Conservation (phyloP, 2,797 vertebrate species). For the Sternarchorhynchus goeldii region DNA sequence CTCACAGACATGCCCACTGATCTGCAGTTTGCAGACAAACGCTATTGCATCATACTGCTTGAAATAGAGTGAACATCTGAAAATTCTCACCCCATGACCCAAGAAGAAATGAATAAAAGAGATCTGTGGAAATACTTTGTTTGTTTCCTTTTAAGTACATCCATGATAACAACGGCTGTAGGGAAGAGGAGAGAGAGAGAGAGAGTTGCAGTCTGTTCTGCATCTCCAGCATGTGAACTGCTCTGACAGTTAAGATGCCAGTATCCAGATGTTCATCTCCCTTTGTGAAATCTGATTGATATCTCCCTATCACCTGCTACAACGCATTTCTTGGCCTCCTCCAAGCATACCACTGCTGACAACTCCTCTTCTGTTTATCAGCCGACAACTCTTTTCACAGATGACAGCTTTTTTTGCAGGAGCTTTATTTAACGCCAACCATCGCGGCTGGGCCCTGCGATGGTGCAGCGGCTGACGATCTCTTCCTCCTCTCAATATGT, state of each 20-base stretch:
- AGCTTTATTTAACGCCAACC: conserved; percentile 19
- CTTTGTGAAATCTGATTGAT: conserved; percentile 75
- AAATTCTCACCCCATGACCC: conserved; percentile 15
- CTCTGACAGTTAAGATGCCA: conserved; percentile 71
- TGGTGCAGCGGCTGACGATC: conserved; percentile 14
- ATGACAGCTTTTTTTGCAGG: conserved; percentile 1
- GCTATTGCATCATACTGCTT: neutral
- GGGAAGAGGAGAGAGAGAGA: conserved; percentile 11
- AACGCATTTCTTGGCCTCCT: conserved; percentile 52
- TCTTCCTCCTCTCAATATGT: conserved; percentile 5
- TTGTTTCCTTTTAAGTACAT: conserved; percentile 13
- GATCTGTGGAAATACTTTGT: neutral
- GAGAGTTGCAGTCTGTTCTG: conserved; percentile 61
- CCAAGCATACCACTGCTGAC: conserved; percentile 58
- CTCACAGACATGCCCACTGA: too few relatives aligned
- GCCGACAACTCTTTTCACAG: conserved; percentile 12
- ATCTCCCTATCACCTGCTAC: conserved; percentile 58
- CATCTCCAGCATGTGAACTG: conserved; percentile 62
- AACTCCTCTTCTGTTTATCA: conserved; percentile 33
- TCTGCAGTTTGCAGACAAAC: neutral
- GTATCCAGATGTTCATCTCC: conserved; percentile 71
- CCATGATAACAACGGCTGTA: conserved; percentile 22
- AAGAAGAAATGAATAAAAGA: conserved; percentile 5
- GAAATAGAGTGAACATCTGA: neutral
- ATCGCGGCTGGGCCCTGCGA: neutral